Evolutionary conservation across 2,797 vertebrate genomes (phyloP).

Genomic region (Tauraco hartlaubi): DNA sequence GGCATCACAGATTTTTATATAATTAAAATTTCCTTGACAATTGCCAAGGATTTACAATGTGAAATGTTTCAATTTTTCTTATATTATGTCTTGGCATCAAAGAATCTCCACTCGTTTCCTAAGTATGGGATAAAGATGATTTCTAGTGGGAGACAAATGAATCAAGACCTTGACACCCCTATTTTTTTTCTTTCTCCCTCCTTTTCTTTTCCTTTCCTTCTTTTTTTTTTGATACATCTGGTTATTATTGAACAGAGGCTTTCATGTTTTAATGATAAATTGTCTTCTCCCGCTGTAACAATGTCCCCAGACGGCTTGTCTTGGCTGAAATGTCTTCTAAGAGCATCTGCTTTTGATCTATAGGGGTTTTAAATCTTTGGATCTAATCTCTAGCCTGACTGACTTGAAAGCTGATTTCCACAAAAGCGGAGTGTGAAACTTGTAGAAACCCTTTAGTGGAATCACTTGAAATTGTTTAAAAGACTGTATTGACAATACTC

Average conservation of each 20-base stretch:
- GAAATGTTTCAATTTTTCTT: conserved; percentile 78
- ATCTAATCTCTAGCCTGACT: conserved; percentile 81
- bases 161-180: conserved; percentile 82
- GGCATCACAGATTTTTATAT: conserved; percentile 48
- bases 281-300: conserved; percentile 82
- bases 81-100: conserved; percentile 78
- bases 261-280: conserved; percentile 89
- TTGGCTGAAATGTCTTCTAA: conserved; percentile 80
- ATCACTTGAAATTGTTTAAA: conserved; percentile 61
- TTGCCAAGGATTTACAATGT: conserved; percentile 77
- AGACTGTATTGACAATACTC: conserved; percentile 44
- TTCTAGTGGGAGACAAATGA: conserved; percentile 81
- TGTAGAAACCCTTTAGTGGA: conserved; percentile 65
- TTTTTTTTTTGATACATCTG: conserved; percentile 87
- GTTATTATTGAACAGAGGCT: conserved; percentile 93
- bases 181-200: conserved; percentile 65
- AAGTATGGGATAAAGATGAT: conserved; percentile 81
- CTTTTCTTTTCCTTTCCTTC: conserved; percentile 48
- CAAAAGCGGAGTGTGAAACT: conserved; percentile 74
- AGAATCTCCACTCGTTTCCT: conserved; percentile 68
- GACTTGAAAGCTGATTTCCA: conserved; percentile 77
- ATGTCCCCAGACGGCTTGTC: conserved; percentile 80
- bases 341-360: conserved; percentile 88
- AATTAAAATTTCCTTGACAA: conserved; percentile 78
- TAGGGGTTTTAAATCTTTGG: conserved; percentile 80